Conservation (phyloP, 2,888 invertebrate species). For the Dicyrtomina minuta region DNA sequence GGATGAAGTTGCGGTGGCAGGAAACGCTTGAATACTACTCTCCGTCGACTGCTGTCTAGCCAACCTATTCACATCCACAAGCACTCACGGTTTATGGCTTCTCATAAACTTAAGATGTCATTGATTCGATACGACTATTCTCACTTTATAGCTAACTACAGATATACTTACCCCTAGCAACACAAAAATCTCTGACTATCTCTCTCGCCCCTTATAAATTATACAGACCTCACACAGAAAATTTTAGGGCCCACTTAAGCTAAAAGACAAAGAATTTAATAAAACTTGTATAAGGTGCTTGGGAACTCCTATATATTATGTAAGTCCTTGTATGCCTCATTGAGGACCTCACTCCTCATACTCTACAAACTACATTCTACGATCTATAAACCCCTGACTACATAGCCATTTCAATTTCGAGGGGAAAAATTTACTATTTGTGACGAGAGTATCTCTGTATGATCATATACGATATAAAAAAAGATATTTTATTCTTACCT, state of each 20-base stretch:
- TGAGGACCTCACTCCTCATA: too few species aligned
- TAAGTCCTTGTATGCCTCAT: too few species aligned
- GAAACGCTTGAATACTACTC: slow-evolving; percentile 24
- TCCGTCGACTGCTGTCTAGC: slow-evolving; percentile 44
- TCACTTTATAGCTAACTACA: slow-evolving; percentile 1
- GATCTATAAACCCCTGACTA: too few species aligned
- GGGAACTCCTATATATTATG: too few species aligned
- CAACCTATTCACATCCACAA: slow-evolving; percentile 28
- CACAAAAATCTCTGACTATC: slow-evolving; percentile 4
- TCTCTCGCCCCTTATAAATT: not conserved
- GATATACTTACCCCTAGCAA: not conserved
- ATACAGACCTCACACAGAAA: not conserved
- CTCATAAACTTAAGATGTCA: slow-evolving; percentile 19
- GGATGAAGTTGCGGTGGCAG: slow-evolving; percentile 17
- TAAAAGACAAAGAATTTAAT: slow-evolving; percentile 7
- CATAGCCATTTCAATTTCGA: too few species aligned
- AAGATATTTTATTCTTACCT: slow-evolving; percentile 18
- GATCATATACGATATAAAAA: too few species aligned
- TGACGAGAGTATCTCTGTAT: too few species aligned
- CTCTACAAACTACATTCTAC: too few species aligned
- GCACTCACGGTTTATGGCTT: slow-evolving; percentile 6
- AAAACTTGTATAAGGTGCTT: not conserved
- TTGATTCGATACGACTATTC: slow-evolving; percentile 7
- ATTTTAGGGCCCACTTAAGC: not conserved
- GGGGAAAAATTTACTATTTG: too few species aligned